These are phyloP conservation scores for Aurelia coerulea DNA, from an alignment of 30 jellyfish, hydroid and myxozoan genomes.

Conservation along the genomic window DNA sequence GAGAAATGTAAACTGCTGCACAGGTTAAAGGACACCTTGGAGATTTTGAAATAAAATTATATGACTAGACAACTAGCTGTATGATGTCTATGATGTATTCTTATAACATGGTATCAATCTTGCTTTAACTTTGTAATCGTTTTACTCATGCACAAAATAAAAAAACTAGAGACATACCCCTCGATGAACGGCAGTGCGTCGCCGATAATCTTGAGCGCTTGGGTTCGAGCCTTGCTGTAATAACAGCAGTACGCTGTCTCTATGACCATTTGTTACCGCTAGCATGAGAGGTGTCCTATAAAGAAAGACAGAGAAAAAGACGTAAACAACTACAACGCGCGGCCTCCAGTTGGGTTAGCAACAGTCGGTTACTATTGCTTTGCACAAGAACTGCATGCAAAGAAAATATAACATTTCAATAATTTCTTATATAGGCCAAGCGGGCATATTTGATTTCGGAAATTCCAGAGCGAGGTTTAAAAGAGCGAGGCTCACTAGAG, in stretches of 20 bases:
- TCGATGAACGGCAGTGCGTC: slow-evolving; percentile 91
- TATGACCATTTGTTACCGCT: slow-evolving; percentile 97
- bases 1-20: too few relatives aligned
- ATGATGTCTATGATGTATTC: too few relatives aligned
- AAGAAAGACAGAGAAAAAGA: background rate
- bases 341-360: background rate
- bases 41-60: too few relatives aligned
- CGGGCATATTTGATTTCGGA: background rate
- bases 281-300: slow-evolving; percentile 96
- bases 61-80: too few relatives aligned
- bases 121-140: too few relatives aligned
- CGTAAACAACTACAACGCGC: background rate
- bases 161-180: slow-evolving; percentile 67
- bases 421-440: too few relatives aligned
- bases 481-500: too few relatives aligned
- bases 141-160: background rate
- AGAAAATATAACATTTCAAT: too few relatives aligned
- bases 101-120: too few relatives aligned
- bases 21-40: too few relatives aligned
- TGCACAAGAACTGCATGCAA: background rate
- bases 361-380: background rate
- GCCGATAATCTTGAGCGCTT: slow-evolving; percentile 86
- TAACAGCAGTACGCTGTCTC: slow-evolving; percentile 81
- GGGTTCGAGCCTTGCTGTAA: slow-evolving; percentile 95
- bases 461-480: too few relatives aligned